These are phyloP conservation scores for Chironex yamaguchii DNA, from an alignment of 30 jellyfish, hydroid and myxozoan species.

Conservation along the genomic window DNA sequence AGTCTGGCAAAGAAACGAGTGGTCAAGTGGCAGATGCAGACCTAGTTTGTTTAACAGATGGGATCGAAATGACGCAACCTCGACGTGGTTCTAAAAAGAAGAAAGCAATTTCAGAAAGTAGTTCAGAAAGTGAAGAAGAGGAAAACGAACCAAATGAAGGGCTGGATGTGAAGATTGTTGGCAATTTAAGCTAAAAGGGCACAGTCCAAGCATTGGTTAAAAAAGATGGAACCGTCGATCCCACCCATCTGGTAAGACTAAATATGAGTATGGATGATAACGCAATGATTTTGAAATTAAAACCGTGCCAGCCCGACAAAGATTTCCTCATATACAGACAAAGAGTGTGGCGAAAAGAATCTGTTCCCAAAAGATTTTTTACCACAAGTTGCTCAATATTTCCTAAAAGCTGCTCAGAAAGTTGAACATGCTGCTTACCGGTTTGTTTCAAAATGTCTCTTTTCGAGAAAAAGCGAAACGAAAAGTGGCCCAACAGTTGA, in stretches of 20 bases:
- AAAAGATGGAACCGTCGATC: slow-evolving; percentile 9
- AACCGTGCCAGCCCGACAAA: background rate
- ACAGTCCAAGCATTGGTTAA: background rate
- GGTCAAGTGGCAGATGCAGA: too few species aligned
- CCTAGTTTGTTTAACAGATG: too few species aligned
- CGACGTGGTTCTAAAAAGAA: background rate
- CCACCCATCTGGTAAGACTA: background rate
- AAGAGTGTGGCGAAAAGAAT: slow-evolving; percentile 10
- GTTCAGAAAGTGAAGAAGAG: background rate
- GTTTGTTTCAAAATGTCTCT: background rate
- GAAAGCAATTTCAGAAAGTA: background rate
- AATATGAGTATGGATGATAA: slow-evolving; percentile 17
- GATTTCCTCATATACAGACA: background rate
- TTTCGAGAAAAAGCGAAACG: background rate
- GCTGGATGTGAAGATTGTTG: background rate
- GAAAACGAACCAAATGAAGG: background rate
- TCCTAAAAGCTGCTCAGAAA: background rate
- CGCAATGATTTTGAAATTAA: slow-evolving; percentile 9
- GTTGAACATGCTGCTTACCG: background rate
- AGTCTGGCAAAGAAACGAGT: too few species aligned
- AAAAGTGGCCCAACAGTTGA: background rate
- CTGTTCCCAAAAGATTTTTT: slow-evolving; percentile 25
- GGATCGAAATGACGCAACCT: background rate
- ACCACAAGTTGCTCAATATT: background rate
- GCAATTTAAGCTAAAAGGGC: background rate